Conservation (phyloP, 2,113 vertebrate species). For the human region GRCh38 chr3:54740501-54741000, state of each 20-base stretch:
- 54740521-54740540: not conserved
- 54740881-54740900: conserved; percentile 11
- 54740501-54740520: not conserved
- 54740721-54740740: conserved; percentile 34
- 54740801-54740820: conserved; percentile 53
- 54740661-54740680: conserved; percentile 18
- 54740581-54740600: not conserved
- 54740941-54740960: not conserved
- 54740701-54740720: conserved; percentile 57
- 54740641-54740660: not conserved
- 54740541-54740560: not conserved
- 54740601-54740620: not conserved
- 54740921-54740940: not conserved
- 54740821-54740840: not conserved
- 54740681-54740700: not conserved
- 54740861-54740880: conserved; percentile 13
- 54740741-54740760: conserved; percentile 54
- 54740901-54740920: not conserved
- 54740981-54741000: not conserved
- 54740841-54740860: conserved; percentile 42
- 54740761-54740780: conserved; percentile 62
- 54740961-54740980: not conserved
- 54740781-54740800: conserved; percentile 47
- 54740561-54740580: not conserved
- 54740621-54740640: not conserved